Evolutionary conservation across 2,888 invertebrate genomes (phyloP).

Genomic region (Caenorhabditis afra): DNA sequence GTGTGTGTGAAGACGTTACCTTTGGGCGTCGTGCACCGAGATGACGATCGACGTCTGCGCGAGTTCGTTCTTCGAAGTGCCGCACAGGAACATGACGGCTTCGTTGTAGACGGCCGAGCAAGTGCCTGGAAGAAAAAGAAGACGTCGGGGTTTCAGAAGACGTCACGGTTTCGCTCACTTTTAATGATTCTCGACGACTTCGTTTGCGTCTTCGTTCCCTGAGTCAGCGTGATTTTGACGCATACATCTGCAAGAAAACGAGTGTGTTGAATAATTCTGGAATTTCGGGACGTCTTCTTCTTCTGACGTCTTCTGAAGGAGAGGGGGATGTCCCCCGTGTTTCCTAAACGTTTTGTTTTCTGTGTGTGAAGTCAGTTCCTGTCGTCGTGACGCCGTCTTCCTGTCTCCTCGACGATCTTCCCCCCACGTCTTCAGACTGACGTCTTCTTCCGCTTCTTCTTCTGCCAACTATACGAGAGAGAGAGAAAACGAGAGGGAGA

Average conservation of each 20-base stretch:
- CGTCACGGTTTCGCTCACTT: constrained; percentile 25
- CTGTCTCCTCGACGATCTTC: constrained; percentile 1
- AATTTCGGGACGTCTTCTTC: not conserved
- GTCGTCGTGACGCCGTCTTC: not conserved
- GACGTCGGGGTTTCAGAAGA: too few relatives aligned
- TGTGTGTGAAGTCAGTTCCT: not conserved
- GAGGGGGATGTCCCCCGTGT: not conserved
- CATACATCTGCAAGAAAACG: constrained; percentile 81
- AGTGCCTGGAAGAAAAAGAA: constrained; percentile 37
- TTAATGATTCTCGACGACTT: constrained; percentile 80
- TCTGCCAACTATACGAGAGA: constrained; percentile 19
- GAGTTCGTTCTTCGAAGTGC: constrained; percentile 80
- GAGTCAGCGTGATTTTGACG: constrained; percentile 81
- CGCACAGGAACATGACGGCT: constrained; percentile 80
- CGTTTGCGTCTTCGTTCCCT: constrained; percentile 77
- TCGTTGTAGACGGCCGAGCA: constrained; percentile 76
- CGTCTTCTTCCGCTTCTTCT: constrained; percentile 34
- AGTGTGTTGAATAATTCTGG: constrained; percentile 9
- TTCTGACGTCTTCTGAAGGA: too few relatives aligned
- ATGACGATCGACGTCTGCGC: constrained; percentile 81
- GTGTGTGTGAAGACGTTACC: constrained; percentile 55
- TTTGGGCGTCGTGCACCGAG: constrained; percentile 78
- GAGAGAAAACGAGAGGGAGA: too few relatives aligned
- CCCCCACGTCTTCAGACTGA: constrained; percentile 16
- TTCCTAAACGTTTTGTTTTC: constrained; percentile 5